Conservation (phyloP, 2,113 vertebrate species). For the Rattus norvegicus region GRCr8 NC_086038.1:37528001-37528500, state of each 20-base stretch:
- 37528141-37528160: not conserved
- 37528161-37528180: constrained; percentile 54
- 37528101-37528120: constrained; percentile 12
- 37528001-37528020: constrained; percentile 27
- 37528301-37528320: constrained; percentile 38
- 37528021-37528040: not conserved
- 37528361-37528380: constrained; percentile 51
- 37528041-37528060: constrained; percentile 59
- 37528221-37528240: constrained; percentile 58
- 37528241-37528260: constrained; percentile 54
- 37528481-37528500: constrained; percentile 62
- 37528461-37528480: constrained; percentile 66
- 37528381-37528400: constrained; percentile 56
- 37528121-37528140: not conserved
- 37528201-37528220: constrained; percentile 41
- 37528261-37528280: not conserved
- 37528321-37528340: not conserved
- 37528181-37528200: constrained; percentile 28
- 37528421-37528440: constrained; percentile 60
- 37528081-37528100: not conserved
- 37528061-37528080: constrained; percentile 12
- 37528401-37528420: constrained; percentile 31
- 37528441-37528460: constrained; percentile 68
- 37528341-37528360: constrained; percentile 62
- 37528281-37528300: not conserved